Evolutionary conservation across 2,797 vertebrate species (phyloP).

Genomic region (Mormyrops attenuatus): DNA sequence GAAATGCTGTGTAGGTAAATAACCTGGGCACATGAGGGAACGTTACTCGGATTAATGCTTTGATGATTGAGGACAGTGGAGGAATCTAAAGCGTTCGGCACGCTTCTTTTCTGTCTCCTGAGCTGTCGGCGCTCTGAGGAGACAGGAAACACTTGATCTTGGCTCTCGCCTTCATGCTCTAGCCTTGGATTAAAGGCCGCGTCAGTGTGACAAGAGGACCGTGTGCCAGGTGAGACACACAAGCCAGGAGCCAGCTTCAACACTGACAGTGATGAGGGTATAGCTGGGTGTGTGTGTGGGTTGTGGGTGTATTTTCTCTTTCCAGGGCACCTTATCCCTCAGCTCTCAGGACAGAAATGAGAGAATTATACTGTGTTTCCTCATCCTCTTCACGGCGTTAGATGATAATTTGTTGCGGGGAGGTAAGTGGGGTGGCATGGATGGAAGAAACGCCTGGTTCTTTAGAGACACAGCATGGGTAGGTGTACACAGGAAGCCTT

Average conservation of each 20-base stretch:
- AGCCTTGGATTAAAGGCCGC: not conserved
- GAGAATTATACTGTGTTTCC: not conserved
- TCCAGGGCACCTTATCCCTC: not conserved
- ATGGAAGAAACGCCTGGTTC: not conserved
- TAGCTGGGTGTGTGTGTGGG: not conserved
- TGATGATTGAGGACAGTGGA: not conserved
- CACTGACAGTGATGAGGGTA: not conserved
- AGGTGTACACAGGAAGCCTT: not conserved
- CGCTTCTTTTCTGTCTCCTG: not conserved
- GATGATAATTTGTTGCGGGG: not conserved
- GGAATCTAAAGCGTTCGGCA: not conserved
- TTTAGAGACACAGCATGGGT: not conserved
- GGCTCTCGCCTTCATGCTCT: not conserved
- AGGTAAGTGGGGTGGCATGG: not conserved
- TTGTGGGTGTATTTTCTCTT: not conserved
- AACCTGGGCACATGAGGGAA: not conserved
- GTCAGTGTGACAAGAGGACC: not conserved
- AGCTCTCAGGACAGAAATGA: not conserved
- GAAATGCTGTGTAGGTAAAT: not conserved
- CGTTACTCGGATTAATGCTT: not conserved
- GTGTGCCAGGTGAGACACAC: not conserved
- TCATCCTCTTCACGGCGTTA: not conserved
- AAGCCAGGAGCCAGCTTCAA: not conserved
- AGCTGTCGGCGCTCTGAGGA: not conserved
- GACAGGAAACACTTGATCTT: not conserved